Conservation (phyloP, 1,140 invertebrate species). For the Centruroides sculpturatus region DNA sequence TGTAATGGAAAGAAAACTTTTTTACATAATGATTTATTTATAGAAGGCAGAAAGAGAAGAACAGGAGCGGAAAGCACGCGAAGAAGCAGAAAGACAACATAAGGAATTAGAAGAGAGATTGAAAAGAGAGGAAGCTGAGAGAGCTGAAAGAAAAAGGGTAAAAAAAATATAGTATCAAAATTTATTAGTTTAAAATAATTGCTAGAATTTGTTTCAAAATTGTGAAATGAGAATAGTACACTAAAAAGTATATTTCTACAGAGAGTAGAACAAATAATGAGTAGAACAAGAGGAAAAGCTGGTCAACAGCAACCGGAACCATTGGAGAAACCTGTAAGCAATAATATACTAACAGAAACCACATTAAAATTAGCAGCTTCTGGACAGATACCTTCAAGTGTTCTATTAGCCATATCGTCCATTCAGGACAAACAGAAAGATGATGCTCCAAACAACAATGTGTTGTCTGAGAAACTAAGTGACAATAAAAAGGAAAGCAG, state of each 20-base stretch:
- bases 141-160: conserved; percentile 16
- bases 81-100: conserved; percentile 15
- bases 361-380: too few species aligned
- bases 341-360: too few species aligned
- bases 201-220: background rate
- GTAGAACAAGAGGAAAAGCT: conserved; percentile 49
- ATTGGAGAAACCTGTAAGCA: too few species aligned
- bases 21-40: background rate
- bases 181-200: background rate
- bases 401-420: too few species aligned
- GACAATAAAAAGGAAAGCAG: too few species aligned
- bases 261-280: conserved; percentile 69
- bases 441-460: too few species aligned
- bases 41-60: conserved; percentile 12
- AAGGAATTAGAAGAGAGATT: conserved; percentile 16
- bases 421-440: too few species aligned
- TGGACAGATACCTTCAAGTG: too few species aligned
- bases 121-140: conserved; percentile 13
- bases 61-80: conserved; percentile 13
- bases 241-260: conserved; percentile 5
- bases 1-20: background rate
- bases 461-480: too few species aligned
- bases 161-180: background rate
- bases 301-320: background rate
- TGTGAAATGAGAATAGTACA: background rate